Evolutionary conservation across 1,140 invertebrate species (phyloP).

Genomic region (Melanaphis sacchari): DNA sequence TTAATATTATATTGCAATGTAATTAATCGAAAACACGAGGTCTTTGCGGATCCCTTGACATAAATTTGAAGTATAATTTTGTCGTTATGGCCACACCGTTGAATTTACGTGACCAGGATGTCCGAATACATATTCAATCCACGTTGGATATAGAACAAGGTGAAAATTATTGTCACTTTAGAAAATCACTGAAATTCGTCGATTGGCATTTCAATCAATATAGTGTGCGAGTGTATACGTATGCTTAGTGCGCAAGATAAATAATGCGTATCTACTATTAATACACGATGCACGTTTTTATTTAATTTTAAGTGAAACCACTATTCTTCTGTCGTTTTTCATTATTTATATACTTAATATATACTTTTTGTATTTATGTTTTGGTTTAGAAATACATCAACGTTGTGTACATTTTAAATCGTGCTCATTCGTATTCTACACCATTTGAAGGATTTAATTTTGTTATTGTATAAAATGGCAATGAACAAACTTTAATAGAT

Average conservation of each 20-base stretch:
- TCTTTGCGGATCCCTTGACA: not conserved
- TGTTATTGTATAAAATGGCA: not conserved
- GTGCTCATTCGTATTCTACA: not conserved
- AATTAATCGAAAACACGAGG: constrained; percentile 10
- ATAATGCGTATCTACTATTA: not conserved
- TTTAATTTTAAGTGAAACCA: constrained; percentile 11
- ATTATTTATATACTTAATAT: not conserved
- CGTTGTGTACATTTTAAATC: not conserved
- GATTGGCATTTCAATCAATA: constrained; percentile 28
- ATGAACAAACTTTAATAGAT: not conserved
- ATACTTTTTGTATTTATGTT: not conserved
- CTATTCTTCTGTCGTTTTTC: not conserved
- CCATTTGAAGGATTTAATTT: not conserved
- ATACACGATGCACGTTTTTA: constrained; percentile 12
- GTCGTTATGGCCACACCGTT: not conserved
- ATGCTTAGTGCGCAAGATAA: not conserved
- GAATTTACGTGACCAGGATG: constrained; percentile 41
- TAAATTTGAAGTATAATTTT: not conserved
- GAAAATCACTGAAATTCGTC: constrained; percentile 24
- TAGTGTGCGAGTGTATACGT: not conserved
- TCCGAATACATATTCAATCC: not conserved
- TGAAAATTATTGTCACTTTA: constrained; percentile 34
- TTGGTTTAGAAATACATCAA: not conserved
- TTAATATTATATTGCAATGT: not conserved
- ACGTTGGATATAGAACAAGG: constrained; percentile 25